phyloP scores from a whole-genome alignment of 2,113 vertebrate genomes.

The Talpa occidentalis region DNA sequence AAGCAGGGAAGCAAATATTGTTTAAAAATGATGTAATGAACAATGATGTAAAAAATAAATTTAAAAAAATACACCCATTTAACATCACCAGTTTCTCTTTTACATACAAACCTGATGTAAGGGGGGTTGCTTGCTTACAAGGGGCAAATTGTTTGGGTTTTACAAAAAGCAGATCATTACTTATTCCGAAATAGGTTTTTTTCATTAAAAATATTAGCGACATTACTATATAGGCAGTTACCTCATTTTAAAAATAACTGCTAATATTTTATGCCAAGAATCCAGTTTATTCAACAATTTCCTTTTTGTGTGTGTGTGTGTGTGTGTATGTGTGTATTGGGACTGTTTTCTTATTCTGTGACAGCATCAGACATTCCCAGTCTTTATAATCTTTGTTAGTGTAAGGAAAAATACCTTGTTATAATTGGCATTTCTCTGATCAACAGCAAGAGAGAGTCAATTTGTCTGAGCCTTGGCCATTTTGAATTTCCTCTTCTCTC shows the following conservation, averaged over 20 bases:
- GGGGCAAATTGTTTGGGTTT: not conserved
- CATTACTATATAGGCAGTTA: not conserved
- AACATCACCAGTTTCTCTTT: not conserved
- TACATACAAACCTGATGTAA: not conserved
- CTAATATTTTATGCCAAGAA: not conserved
- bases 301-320: too few species aligned
- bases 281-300: not conserved
- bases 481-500: constrained; percentile 37
- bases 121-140: constrained; percentile 1
- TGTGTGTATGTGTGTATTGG: too few species aligned
- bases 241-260: not conserved
- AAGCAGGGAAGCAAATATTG: too few species aligned
- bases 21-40: too few species aligned
- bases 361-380: not conserved
- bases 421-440: not conserved
- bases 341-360: not conserved
- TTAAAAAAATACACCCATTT: not conserved
- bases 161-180: not conserved
- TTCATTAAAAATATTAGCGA: constrained; percentile 29
- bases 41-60: too few species aligned
- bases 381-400: not conserved
- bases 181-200: constrained; percentile 24
- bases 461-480: not conserved
- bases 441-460: not conserved
- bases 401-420: constrained; percentile 30